A percentile compares a stretch with the other conserved stretches of the same genome.
phyloP scores from a whole-genome alignment of 1,140 invertebrate genomes.

The Andrena cerasifolii region DNA sequence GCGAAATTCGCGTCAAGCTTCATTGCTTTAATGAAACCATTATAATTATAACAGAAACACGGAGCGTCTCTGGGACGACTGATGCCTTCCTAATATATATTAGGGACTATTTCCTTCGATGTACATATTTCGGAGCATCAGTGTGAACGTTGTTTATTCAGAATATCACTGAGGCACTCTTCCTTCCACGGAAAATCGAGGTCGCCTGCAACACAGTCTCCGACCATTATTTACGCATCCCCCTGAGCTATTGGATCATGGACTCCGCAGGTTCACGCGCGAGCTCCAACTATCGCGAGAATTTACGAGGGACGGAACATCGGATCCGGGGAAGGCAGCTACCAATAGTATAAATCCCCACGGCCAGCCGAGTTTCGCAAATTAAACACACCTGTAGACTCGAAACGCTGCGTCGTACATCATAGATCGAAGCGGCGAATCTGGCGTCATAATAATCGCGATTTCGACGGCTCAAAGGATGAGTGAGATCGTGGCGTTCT shows the following conservation, averaged over 20 bases:
- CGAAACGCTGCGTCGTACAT: neutral
- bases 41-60: no score
- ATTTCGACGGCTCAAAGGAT: neutral
- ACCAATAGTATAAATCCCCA: conserved; percentile 26
- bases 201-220: neutral
- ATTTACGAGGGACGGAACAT: conserved; percentile 28
- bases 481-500: no score
- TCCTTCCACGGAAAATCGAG: neutral
- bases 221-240: conserved; percentile 3
- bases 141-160: no score
- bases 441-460: conserved; percentile 30
- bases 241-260: neutral
- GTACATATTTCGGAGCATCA: neutral
- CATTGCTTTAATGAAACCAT: no score
- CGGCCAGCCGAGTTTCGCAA: conserved; percentile 6
- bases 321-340: neutral
- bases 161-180: neutral
- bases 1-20: no score
- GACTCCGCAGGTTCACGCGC: neutral
- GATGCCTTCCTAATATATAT: no score
- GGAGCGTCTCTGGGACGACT: no score
- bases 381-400: conserved; percentile 39
- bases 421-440: neutral
- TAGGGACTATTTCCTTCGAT: no score
- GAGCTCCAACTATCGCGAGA: neutral